Evolutionary conservation across 2,797 vertebrate species (phyloP).

Genomic region (Buphagus erythrorhynchus): DNA sequence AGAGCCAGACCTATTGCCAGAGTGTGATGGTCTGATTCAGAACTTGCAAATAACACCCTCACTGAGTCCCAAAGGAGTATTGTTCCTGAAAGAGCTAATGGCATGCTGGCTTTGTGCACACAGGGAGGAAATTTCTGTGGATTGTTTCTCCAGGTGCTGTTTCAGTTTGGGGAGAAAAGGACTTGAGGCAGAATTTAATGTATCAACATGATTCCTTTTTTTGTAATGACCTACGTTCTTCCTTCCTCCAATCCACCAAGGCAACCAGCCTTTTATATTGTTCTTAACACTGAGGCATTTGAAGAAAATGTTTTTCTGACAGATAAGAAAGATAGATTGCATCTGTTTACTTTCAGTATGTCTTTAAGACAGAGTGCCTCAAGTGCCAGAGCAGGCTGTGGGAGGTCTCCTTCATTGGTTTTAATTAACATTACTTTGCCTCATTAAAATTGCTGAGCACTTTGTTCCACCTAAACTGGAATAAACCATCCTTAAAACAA

Average conservation of each 20-base stretch:
- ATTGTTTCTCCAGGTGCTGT: neutral
- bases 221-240: neutral
- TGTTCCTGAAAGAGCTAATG: neutral
- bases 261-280: neutral
- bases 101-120: neutral
- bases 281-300: neutral
- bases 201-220: rapidly evolving
- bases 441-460: neutral
- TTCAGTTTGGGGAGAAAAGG: neutral
- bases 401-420: neutral
- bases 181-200: neutral
- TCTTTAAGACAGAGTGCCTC: neutral
- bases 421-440: neutral
- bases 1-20: neutral
- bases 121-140: neutral
- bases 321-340: neutral
- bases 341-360: neutral
- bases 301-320: neutral
- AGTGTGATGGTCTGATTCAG: neutral
- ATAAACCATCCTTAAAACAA: neutral
- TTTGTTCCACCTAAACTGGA: neutral
- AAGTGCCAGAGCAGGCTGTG: neutral
- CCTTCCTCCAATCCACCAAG: neutral
- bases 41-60: neutral
- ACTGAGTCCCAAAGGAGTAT: neutral